These are phyloP conservation scores for Tribolium madens DNA, from an alignment of 1,140 invertebrate genomes.

Conservation along the genomic window DNA sequence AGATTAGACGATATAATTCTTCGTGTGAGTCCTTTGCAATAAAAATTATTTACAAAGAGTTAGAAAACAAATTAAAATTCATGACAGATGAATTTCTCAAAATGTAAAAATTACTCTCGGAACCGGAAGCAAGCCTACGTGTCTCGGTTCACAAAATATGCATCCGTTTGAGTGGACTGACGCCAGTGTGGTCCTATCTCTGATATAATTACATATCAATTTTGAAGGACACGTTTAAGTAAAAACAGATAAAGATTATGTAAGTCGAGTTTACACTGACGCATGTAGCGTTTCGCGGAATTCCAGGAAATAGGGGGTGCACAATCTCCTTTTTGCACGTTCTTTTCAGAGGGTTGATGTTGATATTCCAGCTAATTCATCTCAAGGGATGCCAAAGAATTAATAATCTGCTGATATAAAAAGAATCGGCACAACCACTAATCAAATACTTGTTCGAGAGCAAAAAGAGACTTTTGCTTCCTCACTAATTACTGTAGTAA, in stretches of 20 bases:
- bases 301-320: neutral
- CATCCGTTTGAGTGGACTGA: neutral
- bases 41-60: neutral
- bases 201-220: neutral
- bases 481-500: neutral
- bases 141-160: neutral
- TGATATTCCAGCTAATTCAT: neutral
- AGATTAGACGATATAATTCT: neutral
- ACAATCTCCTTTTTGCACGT: neutral
- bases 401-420: neutral
- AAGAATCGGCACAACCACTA: neutral
- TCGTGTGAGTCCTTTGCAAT: neutral
- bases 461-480: neutral
- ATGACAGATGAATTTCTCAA: neutral
- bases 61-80: neutral
- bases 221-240: neutral
- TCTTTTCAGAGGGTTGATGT: slow-evolving; percentile 1
- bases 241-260: neutral
- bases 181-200: slow-evolving; percentile 3
- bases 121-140: slow-evolving; percentile 1
- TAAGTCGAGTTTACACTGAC: too few species aligned
- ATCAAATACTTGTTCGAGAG: neutral
- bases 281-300: too few species aligned
- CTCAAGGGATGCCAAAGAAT: neutral
- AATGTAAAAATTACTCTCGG: neutral